These are phyloP conservation scores for Lophius piscatorius DNA, from an alignment of 2,113 vertebrate species.

Conservation along the genomic window DNA sequence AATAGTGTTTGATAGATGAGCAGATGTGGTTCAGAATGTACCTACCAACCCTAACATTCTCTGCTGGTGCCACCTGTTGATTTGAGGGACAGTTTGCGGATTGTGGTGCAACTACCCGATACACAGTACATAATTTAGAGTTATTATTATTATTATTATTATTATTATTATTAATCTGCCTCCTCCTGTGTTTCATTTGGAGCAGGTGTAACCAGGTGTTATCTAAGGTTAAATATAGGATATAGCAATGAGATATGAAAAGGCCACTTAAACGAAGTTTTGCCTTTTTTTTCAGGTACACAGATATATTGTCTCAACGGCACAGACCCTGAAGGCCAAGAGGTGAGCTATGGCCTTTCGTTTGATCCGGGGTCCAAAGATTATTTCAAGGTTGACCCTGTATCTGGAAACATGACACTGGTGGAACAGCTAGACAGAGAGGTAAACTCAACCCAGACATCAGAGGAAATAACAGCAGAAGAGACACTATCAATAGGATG, in stretches of 20 bases:
- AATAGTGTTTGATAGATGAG: conserved; percentile 49
- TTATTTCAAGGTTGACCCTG: conserved; percentile 87
- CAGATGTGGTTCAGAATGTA: conserved; percentile 42
- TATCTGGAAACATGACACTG: conserved; percentile 88
- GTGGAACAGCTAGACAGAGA: conserved; percentile 93
- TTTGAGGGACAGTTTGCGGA: conserved; percentile 25
- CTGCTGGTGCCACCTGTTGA: conserved; percentile 47
- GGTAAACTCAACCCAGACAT: conserved; percentile 70
- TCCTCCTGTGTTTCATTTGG: background rate
- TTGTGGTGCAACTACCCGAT: conserved; percentile 34
- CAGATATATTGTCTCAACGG: conserved; percentile 93
- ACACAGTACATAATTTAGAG: conserved; percentile 20
- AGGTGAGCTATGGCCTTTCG: conserved; percentile 87
- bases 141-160: background rate
- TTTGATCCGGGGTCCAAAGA: conserved; percentile 87
- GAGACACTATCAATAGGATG: too few relatives aligned
- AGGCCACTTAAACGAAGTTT: too few relatives aligned
- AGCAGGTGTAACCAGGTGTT: too few relatives aligned
- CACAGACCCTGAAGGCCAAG: conserved; percentile 91
- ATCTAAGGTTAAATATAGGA: background rate
- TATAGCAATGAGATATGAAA: background rate
- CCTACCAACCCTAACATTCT: conserved; percentile 19
- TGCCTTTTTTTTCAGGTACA: conserved; percentile 83
- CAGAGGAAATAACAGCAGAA: background rate
- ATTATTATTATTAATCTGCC: too few relatives aligned